These are phyloP conservation scores for Phaethon lepturus DNA, from an alignment of 2,113 vertebrate species.

Conservation along the genomic window DNA sequence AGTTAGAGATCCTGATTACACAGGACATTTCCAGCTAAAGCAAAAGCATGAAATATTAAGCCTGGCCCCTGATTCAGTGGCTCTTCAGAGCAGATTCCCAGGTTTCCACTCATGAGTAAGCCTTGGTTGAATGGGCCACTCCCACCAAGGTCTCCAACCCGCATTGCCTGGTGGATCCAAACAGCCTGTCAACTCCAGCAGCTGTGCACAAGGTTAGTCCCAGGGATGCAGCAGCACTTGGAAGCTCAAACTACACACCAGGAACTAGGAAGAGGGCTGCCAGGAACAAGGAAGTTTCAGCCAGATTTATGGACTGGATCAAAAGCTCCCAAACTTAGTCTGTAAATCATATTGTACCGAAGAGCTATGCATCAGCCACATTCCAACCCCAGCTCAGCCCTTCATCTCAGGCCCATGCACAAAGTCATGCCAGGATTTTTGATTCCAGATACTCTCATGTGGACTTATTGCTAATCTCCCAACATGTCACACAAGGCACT, in stretches of 20 bases:
- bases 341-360: not conserved
- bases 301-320: not conserved
- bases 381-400: not conserved
- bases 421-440: not conserved
- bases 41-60: not conserved
- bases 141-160: not conserved
- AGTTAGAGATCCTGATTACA: not conserved
- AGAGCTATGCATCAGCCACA: not conserved
- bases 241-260: not conserved
- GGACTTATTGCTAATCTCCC: not conserved
- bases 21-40: not conserved
- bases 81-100: not conserved
- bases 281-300: not conserved
- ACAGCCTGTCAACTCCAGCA: not conserved
- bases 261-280: not conserved
- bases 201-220: not conserved
- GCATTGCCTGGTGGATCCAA: not conserved
- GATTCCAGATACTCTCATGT: not conserved
- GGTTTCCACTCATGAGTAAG: not conserved
- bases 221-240: not conserved
- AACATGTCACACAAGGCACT: fast-evolving
- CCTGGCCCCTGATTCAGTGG: not conserved
- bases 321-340: not conserved
- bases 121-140: not conserved
- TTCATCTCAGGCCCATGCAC: not conserved